Percentiles rank a stretch among this genome's conserved stretches.
These are phyloP conservation scores for Seladonia tumulorum DNA, from an alignment of 2,888 invertebrate genomes.

Conservation along the genomic window DNA sequence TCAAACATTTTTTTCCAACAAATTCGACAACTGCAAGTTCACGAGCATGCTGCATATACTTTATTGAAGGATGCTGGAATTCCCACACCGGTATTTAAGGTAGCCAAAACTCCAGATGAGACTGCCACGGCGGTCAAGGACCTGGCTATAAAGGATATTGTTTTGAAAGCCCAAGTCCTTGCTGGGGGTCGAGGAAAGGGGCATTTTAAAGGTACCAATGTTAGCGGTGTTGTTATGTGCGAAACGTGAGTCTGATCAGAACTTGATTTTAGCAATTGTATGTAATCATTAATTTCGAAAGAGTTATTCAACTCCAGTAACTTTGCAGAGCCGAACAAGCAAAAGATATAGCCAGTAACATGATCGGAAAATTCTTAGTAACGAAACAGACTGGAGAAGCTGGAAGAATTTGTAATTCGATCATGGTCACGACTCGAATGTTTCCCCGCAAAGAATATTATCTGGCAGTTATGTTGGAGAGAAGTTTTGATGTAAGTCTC, in stretches of 20 bases:
- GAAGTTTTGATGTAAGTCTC: slow-evolving; percentile 88
- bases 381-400: slow-evolving; percentile 97
- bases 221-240: slow-evolving; percentile 96
- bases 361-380: slow-evolving; percentile 95
- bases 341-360: slow-evolving; percentile 90
- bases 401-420: slow-evolving; percentile 95
- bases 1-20: slow-evolving; percentile 83
- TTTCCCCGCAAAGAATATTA: slow-evolving; percentile 98
- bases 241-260: slow-evolving; percentile 86
- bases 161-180: slow-evolving; percentile 94
- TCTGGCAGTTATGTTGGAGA: slow-evolving; percentile 98
- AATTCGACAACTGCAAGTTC: slow-evolving; percentile 92
- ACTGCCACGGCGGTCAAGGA: slow-evolving; percentile 90
- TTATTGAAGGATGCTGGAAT: slow-evolving; percentile 92
- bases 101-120: slow-evolving; percentile 92
- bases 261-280: neutral
- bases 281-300: neutral
- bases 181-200: slow-evolving; percentile 97
- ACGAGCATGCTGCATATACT: slow-evolving; percentile 96
- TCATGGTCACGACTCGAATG: slow-evolving; percentile 97
- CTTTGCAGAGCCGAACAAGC: slow-evolving; percentile 91
- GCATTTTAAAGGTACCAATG: slow-evolving; percentile 94
- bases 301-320: neutral
- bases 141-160: slow-evolving; percentile 91
- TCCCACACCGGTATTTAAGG: slow-evolving; percentile 94